Base-by-base conservation (phyloP, 2,888 invertebrate genomes). In the Lordiphosa fenestrarum region DNA sequence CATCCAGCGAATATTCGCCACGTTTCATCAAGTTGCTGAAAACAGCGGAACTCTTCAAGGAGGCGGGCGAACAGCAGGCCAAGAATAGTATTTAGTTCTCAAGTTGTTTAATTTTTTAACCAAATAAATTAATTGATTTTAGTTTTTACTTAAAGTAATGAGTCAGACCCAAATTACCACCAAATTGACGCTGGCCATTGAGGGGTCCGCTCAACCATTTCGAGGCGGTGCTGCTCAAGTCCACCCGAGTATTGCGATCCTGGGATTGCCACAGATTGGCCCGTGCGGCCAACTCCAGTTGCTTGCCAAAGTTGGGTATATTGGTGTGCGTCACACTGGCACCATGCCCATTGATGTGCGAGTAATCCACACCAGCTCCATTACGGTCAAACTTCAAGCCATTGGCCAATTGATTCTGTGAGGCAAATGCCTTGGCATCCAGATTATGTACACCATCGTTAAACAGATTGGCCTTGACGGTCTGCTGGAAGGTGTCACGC, bases 321-420 rank as follows among this genome's bases (percentile, higher is more conserved):
- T 71, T 86, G 58, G 80, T 80, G 59, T 86, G 75, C 2, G 74
- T 77, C 15, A 86, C 41, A 47, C 72, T 68, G 25, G 82, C 85
- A 3, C 80, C 74, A 44, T 87, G 87, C 0, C 87, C 87, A 47
- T 86, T 81, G 30, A 70, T 58, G 41, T 87, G 72, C 0, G 84
- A 73, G 71, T 87, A 87, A 0, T 83, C 84, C 55, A 87, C 58
- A 5, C 83, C 87, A 37, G 72, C 85, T 6, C 87, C 86, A 47
- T 87, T 87, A 19, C 85, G 83, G 25, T 87, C 77, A 58, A 86
- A 87, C 47, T 86, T 59, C n/a, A 86, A 81, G 5, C 87, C 87
- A 55, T 87, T 87, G 44, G 87, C 80, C 10, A 86, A 65, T 12
- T 74, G 82, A 41, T 87, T 87, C 33, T 87, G 84, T 0, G 87